Percentiles rank a stretch among this genome's conserved stretches.
phyloP scores from a whole-genome alignment of 2,797 vertebrate genomes.

The Selene dorsalis region DNA sequence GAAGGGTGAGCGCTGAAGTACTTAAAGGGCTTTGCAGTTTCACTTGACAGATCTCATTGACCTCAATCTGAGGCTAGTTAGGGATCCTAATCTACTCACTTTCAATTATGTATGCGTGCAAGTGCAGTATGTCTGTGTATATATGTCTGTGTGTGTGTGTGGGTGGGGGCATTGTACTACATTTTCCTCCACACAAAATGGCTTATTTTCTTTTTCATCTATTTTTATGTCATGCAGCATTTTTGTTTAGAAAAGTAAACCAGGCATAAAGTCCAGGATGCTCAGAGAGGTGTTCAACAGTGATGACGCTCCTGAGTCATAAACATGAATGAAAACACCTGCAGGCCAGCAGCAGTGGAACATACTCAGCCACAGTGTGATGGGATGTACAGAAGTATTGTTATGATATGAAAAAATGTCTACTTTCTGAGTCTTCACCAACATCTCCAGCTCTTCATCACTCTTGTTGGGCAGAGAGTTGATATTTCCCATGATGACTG shows the following conservation, averaged over 20 bases:
- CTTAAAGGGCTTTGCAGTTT: constrained; percentile 83
- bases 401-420: too few species aligned
- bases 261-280: neutral
- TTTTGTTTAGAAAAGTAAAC: neutral
- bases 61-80: constrained; percentile 83
- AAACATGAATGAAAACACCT: constrained; percentile 5
- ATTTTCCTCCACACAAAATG: neutral
- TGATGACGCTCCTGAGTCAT: constrained; percentile 7
- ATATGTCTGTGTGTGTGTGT: neutral
- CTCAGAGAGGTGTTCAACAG: neutral
- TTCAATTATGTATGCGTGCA: constrained; percentile 57
- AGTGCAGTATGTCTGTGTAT: neutral
- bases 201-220: neutral
- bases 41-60: constrained; percentile 83
- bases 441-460: too few species aligned
- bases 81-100: constrained; percentile 79
- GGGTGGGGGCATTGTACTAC: neutral
- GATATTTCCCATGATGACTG: too few species aligned
- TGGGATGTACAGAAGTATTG: too few species aligned
- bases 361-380: too few species aligned
- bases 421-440: too few species aligned
- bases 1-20: constrained; percentile 67
- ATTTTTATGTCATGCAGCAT: neutral
- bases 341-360: constrained; percentile 9
- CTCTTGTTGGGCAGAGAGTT: too few species aligned